Base-by-base conservation (phyloP, 1,140 invertebrate species). In the Formica exsecta region DNA sequence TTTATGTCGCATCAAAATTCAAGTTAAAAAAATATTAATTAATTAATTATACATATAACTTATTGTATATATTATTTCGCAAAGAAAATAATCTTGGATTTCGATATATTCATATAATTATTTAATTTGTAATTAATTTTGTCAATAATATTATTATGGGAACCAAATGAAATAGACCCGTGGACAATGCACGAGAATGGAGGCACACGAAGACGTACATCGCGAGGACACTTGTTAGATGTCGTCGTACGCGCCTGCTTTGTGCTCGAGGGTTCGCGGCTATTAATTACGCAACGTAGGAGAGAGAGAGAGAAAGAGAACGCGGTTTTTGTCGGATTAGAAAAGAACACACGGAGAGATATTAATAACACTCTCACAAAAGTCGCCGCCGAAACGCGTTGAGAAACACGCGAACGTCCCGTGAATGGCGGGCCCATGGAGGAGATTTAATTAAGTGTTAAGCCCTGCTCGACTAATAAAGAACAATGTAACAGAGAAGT, bases 191-290 rank as follows among this genome's bases (percentile, higher is more conserved):
- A 90, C 89, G 89, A 88, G 91, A 92, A 92, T 89, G 83, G 79
- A 87, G 88, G 75, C 83, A 89, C 81, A 57, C 70, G n/a, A 51
- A 57, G 73, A 19, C 36, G 73, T 61, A 86, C 77, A 51, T 68
- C 68, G 87, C 87, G 89, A 92, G 89, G 90, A 93, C 92, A 92
- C 92, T 92, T 92, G 92, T 93, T 80, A 91, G 85, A 91, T 75
- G 92, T 92, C 91, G 74, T 70, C 88, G 87, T 57, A 44, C 86
- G 91, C 91, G 76, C 87, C 90, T 87, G 88, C 91, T 92, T 89
- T 88, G 87, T 66, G 59, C 84, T 92, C 89, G 86, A 84, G 64
- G 51, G 71, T 73, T 73, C 64, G 61, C 59, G 71, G 64, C 44
- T 71, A 68, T 90, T 90, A 90, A 90, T 87, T 86, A 86, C 74